Conservation (phyloP, 2,113 vertebrate genomes). For the Ptilorrhoa leucosticta region DNA sequence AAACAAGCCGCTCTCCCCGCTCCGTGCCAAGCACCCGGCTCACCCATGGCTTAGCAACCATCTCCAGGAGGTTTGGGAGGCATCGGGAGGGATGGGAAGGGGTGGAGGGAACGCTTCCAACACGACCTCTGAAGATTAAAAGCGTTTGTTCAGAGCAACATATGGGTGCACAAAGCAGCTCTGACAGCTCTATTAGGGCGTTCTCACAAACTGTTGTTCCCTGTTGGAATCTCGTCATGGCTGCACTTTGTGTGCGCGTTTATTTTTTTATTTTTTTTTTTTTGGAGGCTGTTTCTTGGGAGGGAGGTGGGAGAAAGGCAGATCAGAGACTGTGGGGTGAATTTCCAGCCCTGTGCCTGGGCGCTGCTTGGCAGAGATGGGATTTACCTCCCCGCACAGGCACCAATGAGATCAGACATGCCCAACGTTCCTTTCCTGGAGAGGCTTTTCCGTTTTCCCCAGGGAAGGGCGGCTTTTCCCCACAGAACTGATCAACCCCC, state of each 20-base stretch:
- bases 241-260: neutral
- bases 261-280: neutral
- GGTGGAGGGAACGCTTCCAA: neutral
- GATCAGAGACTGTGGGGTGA: neutral
- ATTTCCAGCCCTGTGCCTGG: neutral
- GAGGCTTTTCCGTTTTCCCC: neutral
- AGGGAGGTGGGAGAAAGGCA: neutral
- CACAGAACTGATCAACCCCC: neutral
- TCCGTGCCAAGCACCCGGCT: neutral
- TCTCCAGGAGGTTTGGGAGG: neutral
- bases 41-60: neutral
- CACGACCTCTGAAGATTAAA: neutral
- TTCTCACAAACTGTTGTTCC: neutral
- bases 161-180: neutral
- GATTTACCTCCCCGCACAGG: neutral
- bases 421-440: neutral
- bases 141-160: neutral
- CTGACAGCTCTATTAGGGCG: neutral
- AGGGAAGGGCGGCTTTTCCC: neutral
- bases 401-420: neutral
- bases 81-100: neutral
- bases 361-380: neutral
- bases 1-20: neutral
- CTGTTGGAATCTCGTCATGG: neutral
- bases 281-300: neutral